phyloP scores from a whole-genome alignment of 2,113 vertebrate genomes.

The Lanius ludovicianus region DNA sequence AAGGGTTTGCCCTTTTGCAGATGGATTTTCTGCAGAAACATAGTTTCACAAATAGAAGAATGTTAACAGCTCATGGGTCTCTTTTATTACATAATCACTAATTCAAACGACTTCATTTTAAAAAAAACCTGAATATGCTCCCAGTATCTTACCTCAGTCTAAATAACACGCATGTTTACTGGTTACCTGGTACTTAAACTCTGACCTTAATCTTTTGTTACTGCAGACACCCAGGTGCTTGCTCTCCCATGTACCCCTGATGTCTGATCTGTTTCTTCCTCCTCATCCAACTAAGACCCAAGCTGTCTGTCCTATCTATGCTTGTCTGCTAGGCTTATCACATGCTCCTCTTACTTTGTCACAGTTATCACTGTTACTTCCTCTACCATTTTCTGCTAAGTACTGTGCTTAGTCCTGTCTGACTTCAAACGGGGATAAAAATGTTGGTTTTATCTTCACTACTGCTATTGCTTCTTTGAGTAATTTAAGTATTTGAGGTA shows the following conservation, averaged over 20 bases:
- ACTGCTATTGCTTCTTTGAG: not conserved
- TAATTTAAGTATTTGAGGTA: not conserved
- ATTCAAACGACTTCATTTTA: not conserved
- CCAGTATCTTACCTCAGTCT: not conserved
- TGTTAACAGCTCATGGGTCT: not conserved
- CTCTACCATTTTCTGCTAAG: not conserved
- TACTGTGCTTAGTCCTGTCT: not conserved
- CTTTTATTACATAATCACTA: not conserved
- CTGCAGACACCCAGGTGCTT: not conserved
- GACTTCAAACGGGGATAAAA: not conserved
- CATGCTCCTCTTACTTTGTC: not conserved
- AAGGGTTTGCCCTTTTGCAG: not conserved
- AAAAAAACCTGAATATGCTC: not conserved
- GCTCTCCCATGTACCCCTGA: not conserved
- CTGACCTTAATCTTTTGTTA: not conserved
- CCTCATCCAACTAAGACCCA: not conserved
- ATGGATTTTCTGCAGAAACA: not conserved
- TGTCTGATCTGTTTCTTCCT: not conserved
- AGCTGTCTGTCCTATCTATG: not conserved
- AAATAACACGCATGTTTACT: not conserved
- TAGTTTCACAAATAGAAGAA: not conserved
- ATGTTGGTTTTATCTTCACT: not conserved
- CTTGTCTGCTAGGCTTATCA: not conserved
- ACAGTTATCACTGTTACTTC: not conserved
- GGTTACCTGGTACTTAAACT: not conserved